Conservation (phyloP, 2,113 vertebrate species). For the Garra rufa region DNA sequence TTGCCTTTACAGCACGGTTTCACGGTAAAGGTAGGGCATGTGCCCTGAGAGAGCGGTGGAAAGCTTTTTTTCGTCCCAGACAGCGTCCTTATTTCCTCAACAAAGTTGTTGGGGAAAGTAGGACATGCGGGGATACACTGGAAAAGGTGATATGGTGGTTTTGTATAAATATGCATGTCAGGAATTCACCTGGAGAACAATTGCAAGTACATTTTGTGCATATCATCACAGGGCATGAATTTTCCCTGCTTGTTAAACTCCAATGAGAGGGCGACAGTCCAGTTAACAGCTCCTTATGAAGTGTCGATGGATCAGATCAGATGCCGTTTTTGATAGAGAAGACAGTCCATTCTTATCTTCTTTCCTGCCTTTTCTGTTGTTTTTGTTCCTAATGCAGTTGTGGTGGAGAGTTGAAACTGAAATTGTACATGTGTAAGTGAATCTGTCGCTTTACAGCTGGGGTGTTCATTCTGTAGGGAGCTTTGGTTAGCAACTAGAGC, state of each 20-base stretch:
- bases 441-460: constrained; percentile 12
- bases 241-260: constrained; percentile 8
- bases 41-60: constrained; percentile 33
- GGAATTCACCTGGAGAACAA: constrained; percentile 46
- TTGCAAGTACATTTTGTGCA: constrained; percentile 42
- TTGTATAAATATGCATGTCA: constrained; percentile 58
- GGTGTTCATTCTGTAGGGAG: background rate
- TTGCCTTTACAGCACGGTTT: constrained; percentile 22
- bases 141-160: constrained; percentile 31
- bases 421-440: constrained; percentile 14
- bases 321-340: background rate
- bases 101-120: constrained; percentile 8
- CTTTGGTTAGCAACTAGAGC: constrained; percentile 47
- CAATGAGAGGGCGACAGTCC: background rate
- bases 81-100: constrained; percentile 12
- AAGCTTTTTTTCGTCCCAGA: background rate
- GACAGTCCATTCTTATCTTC: background rate
- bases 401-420: background rate
- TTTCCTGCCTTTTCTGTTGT: background rate
- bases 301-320: background rate
- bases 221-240: constrained; percentile 15
- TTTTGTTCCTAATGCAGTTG: background rate
- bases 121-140: constrained; percentile 42
- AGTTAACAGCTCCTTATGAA: background rate
- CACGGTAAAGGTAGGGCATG: background rate